Evolutionary conservation across 2,888 invertebrate species (phyloP).

Genomic region (Trachelus tabidus): DNA sequence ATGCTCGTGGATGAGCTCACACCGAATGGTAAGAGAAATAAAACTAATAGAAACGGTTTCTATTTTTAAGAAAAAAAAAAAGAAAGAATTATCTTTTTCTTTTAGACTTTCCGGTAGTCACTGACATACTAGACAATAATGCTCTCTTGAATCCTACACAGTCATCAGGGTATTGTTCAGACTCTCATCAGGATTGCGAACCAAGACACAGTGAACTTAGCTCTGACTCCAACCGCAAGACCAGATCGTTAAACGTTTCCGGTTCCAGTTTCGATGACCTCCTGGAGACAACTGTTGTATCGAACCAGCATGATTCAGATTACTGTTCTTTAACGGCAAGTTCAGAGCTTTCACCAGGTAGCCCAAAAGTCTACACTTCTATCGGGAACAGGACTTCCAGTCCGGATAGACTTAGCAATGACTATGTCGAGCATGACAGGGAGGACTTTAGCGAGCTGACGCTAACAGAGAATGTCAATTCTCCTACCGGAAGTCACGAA

Average conservation of each 20-base stretch:
- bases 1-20: conserved; percentile 53
- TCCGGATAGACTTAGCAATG: background rate
- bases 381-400: background rate
- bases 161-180: background rate
- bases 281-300: background rate
- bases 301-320: background rate
- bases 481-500: background rate
- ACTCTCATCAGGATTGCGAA: background rate
- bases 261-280: background rate
- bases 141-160: background rate
- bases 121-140: background rate
- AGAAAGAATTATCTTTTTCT: background rate
- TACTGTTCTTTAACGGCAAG: background rate
- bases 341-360: background rate
- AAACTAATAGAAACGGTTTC: background rate
- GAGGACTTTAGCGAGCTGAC: background rate
- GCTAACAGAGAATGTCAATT: background rate
- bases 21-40: conserved; percentile 27
- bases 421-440: background rate
- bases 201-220: background rate
- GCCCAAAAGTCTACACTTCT: background rate
- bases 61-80: background rate
- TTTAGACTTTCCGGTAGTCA: background rate
- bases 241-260: background rate
- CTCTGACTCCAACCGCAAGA: background rate